Base-by-base conservation (phyloP, 2,113 vertebrate genomes). In the Sinocyclocheilus anshuiensis region DNA sequence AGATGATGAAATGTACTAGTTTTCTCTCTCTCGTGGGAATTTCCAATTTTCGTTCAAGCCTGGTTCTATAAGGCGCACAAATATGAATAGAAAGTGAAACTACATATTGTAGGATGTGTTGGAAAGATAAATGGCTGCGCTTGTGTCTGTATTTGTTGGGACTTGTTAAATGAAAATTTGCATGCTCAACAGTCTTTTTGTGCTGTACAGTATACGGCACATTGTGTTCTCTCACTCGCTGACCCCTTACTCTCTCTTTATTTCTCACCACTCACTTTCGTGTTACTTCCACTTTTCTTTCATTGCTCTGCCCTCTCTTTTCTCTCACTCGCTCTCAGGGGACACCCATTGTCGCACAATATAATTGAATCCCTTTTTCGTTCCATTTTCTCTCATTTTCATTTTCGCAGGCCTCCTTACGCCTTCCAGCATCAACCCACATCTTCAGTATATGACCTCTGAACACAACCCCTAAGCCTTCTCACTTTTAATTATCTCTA, bases 351-450 rank as follows among this genome's bases (percentile, higher is more conserved):
- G 85, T 86, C 69, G 33, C 50, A 71, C 65, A 81, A 93, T 90
- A 92, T 93, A 92, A 95, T 93, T 94, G 93, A 94, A 93, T 93
- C 87, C 89, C 84, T 89, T 92, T 72, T 78, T 90, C 90, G 92
- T 92, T 93, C 93, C 90, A 93, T 92, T 93, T 94, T 93, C 89
- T 86, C 91, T 92, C 88, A 88, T 91, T 84, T 84, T 84, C 69
- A 9, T 81, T 86, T 77, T 77, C 53, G 39, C 55, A 81, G 45
- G 7, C 79, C 57, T 71, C 15, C 26, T 91, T 93, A 88, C 90
- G 90, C 92, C 80, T 90, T 88, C 91, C 89, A 92, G 91, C 89
- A 88, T 90, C 91, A 91, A 90, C 90, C 90, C 90, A 87, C 90
- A 90, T 91, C 87, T 88, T 83, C 75, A 90, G 87, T 80, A 59